Evolutionary conservation across 1,140 invertebrate genomes (phyloP).

Genomic region (Samia ricini): DNA sequence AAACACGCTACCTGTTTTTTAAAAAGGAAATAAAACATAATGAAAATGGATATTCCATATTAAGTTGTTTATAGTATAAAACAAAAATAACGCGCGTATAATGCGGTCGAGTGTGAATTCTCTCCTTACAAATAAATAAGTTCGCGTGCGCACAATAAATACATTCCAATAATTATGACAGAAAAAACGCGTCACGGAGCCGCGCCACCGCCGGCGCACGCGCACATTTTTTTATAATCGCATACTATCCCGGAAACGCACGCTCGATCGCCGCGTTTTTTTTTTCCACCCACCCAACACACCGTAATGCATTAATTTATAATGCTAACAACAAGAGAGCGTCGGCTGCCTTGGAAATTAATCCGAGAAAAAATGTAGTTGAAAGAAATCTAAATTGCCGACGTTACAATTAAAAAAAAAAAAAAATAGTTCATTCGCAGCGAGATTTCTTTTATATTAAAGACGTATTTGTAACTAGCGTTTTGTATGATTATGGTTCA

Average conservation of each 20-base stretch:
- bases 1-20: too few species aligned
- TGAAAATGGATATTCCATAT: too few species aligned
- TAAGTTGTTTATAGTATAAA: too few species aligned
- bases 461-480: too few species aligned
- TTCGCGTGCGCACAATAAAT: not conserved
- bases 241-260: conserved; percentile 49
- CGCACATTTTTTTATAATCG: conserved; percentile 42
- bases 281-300: too few species aligned
- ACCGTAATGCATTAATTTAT: conserved; percentile 48
- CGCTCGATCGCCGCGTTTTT: conserved; percentile 40
- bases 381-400: not conserved
- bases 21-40: too few species aligned
- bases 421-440: not conserved
- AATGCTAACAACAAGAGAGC: conserved; percentile 45
- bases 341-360: conserved; percentile 33
- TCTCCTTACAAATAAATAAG: not conserved
- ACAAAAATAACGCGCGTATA: not conserved
- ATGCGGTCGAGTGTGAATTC: not conserved
- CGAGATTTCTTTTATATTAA: not conserved
- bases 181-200: conserved; percentile 58
- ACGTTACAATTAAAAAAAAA: not conserved
- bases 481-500: too few species aligned
- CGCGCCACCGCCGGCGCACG: conserved; percentile 26
- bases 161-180: conserved; percentile 39
- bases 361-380: not conserved